Evolutionary conservation across 2,113 vertebrate species (phyloP), one percentile per base, ranked within the genome.

Genomic region (Arvicanthis niloticus): DNA sequence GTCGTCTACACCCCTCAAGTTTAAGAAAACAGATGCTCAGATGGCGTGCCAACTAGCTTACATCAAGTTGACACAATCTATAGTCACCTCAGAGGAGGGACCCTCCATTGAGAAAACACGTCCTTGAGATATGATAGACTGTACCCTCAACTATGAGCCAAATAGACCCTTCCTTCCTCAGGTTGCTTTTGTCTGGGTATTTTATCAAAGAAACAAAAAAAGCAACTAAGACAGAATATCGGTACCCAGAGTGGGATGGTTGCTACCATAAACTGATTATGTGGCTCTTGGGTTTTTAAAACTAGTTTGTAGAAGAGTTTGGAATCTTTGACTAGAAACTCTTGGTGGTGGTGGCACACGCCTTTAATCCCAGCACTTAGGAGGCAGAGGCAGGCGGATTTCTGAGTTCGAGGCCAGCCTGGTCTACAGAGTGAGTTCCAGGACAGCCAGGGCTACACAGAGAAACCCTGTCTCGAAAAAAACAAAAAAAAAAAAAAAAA

Each of bases 11-110:
- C 11, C 11, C 8, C 51, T n/a, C 4, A 37, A 70, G 15, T 62
- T 86, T 75, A 91, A 78, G 72, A 89, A 95, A 96, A 91, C 87
- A 70, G 68, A 87, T 73, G 81, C 80, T 92, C 19, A 93, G 34
- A 76, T 15, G 26, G 15, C 3, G 8, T 85, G 81, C 58, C 42
- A 26, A 13, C 16, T 85, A 42, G 7, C 13, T 85, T 42, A 2
- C 65, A 60, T 62, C 81, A 26, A 40, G n/a, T 24, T 82, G 78
- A 82, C 37, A 40, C 19, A 24, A 58, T 24, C 21, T 82, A 4
- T 16, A 40, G 37, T 42, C 34, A 60, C 37, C 56, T 60, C 37
- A 60, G 56, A 84, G 24, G n/a, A 29, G n/a, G 81, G 56, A 62
- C 3, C 56, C 40, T 42, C 56, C 26, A 16, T 26, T 84, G 80